A percentile compares a stretch with the other conserved stretches of the same genome.
Evolutionary conservation across 1,140 invertebrate genomes (phyloP).

Genomic region (Stenopsyche tienmushanensis): DNA sequence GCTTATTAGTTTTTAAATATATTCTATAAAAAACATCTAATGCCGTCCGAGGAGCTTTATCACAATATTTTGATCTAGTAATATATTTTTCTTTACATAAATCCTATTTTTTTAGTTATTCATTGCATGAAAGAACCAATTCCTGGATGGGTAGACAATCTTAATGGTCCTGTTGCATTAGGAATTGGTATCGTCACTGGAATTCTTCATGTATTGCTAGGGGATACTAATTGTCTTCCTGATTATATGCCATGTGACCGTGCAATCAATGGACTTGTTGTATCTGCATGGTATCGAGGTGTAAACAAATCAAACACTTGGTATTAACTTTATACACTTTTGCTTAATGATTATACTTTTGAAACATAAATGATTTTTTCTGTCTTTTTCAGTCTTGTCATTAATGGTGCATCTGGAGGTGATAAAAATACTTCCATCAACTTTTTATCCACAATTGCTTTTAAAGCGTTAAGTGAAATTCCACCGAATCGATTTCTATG

Average conservation of each 20-base stretch:
- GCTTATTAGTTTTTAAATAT: not conserved
- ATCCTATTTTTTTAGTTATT: constrained; percentile 47
- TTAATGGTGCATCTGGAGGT: not conserved
- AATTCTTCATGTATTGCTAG: constrained; percentile 82
- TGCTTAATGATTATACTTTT: no score
- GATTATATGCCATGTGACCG: constrained; percentile 93
- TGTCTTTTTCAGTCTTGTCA: not conserved
- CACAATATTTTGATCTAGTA: not conserved
- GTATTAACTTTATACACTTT: no score
- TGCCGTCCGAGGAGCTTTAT: no score
- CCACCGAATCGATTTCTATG: constrained; percentile 13
- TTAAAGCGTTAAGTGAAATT: not conserved
- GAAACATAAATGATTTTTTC: no score
- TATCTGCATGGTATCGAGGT: constrained; percentile 68
- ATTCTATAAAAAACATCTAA: no score
- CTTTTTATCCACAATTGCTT: not conserved
- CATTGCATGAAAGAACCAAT: constrained; percentile 71
- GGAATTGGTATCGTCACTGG: constrained; percentile 84
- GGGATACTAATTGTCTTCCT: constrained; percentile 71
- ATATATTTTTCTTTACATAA: no score
- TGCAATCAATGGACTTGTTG: constrained; percentile 90
- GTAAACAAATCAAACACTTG: not conserved
- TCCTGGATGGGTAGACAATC: constrained; percentile 80
- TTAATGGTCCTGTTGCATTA: constrained; percentile 89
- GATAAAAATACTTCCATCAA: not conserved